Base-by-base conservation (phyloP, 2,888 invertebrate genomes). In the Xestia sexstrigata region DNA sequence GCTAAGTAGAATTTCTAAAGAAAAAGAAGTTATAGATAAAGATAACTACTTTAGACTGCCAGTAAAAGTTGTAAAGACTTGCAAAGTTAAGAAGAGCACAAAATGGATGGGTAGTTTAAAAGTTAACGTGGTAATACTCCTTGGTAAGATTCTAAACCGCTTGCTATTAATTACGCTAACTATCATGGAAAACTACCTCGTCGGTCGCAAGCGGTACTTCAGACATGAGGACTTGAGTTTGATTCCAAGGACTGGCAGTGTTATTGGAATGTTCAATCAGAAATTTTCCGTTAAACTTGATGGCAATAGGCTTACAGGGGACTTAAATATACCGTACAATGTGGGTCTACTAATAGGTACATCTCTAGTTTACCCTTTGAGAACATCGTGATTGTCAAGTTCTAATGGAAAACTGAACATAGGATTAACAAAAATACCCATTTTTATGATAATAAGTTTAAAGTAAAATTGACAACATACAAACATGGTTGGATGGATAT, bases 31-130 rank as follows among this genome's bases (percentile, higher is more conserved):
- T 82, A 86, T 83, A 82, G 83, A 84, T 79, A 75, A 79, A 73
- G 86, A 75, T 86, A 84, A 86, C 83, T 85, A 68, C 79, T 84
- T 83, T 58, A 75, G 65, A 70, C 70, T 65, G 70, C 65, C 52
- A 86, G 83, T 83, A 45, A 73, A 84, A 84, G 70, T 84, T 84
- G 17, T 67, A 73, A 82, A 84, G 86, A 86, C 72, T 74, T 79
- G 70, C 35, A 68, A 75, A 84, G 60, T 86, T 85, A 70, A 75
- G 58, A 63, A 74, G 76, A 85, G 77, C 62, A 70, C 73, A 76
- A 71, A 75, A 85, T 86, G 65, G 65, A 86, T 74, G 75, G 63
- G 60, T 75, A 82, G 68, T 83, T 84, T 65, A 73, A 77, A 83
- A 79, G 72, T 84, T 86, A 83, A 62, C 65, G 67, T 62, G 65